Evolutionary conservation across 1,140 invertebrate species (phyloP).

Genomic region (Kradibia gibbosae): DNA sequence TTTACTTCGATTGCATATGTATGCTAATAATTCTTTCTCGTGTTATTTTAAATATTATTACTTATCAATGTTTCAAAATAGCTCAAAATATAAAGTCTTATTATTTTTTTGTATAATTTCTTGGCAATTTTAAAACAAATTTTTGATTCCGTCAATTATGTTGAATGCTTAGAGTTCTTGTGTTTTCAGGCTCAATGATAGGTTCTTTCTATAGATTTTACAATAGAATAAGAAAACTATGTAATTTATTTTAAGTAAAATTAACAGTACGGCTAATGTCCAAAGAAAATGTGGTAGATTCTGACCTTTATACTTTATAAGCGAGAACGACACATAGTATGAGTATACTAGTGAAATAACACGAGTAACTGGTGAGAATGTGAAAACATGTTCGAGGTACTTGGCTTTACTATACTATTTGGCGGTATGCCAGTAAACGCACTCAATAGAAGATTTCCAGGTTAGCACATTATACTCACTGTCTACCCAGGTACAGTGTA

Average conservation of each 20-base stretch:
- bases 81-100: too few relatives aligned
- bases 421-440: background rate
- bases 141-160: too few relatives aligned
- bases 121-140: too few relatives aligned
- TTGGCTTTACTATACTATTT: background rate
- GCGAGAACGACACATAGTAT: background rate
- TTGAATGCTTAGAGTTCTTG: too few relatives aligned
- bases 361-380: background rate
- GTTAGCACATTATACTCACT: background rate
- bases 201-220: background rate
- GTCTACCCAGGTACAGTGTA: background rate
- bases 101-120: too few relatives aligned
- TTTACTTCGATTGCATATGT: too few relatives aligned
- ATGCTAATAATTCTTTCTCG: too few relatives aligned
- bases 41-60: too few relatives aligned
- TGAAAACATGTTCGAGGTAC: background rate
- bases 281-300: background rate
- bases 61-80: too few relatives aligned
- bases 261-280: background rate
- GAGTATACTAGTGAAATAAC: background rate
- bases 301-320: background rate
- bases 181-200: background rate
- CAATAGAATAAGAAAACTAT: background rate
- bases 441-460: conserved; percentile 11
- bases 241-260: background rate